Base-by-base conservation (phyloP, 2,888 invertebrate genomes). In the Orgyia antiqua region DNA sequence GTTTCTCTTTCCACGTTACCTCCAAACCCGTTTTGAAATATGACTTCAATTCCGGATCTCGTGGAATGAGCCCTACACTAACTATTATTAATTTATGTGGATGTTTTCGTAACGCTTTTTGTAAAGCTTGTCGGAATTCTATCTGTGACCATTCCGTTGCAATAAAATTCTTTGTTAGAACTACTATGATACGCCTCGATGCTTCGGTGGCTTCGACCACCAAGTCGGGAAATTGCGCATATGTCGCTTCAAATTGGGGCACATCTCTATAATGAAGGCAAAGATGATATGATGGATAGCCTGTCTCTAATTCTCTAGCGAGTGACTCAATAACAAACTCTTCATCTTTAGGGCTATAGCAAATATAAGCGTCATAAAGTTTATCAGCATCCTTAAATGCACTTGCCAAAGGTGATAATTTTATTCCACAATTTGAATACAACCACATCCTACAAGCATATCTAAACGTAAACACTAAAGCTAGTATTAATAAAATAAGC, bases 271-370 rank as follows among this genome's bases (percentile, higher is more conserved):
- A 95, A 68, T 96, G 95, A 39, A 97, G 88, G 73, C 96, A 96
- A 39, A 97, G 87, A 53, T 95, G 91, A 64, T 95, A 94, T 13
- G 92, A 91, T 4, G 92, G 92, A 58, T 84, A 89, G 21, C 93
- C 94, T 58, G 92, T 93, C 74, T 97, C 96, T 47, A 97, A 80
- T 67, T 95, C 94, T 32, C 93, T 92, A 32, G 94, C 94, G 45
- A 97, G 88, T 37, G 93, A 92, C 64, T 94, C 93, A 46, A 94
- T 89, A 13, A 97, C 95, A 71, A 95, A 96, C 64, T 94, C 93
- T 69, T 96, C 95, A 79, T 97, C 97, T 78, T 94, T 94, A 43
- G 94, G 94, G 61, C 95, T 95, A 87, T 97, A 98, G 66, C 96
- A 92, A 39, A 98, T 93, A 82, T 97, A 97, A 48, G 95, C 96